Base-by-base conservation (phyloP, 2,888 invertebrate genomes). In the Parnassius glacialis region DNA sequence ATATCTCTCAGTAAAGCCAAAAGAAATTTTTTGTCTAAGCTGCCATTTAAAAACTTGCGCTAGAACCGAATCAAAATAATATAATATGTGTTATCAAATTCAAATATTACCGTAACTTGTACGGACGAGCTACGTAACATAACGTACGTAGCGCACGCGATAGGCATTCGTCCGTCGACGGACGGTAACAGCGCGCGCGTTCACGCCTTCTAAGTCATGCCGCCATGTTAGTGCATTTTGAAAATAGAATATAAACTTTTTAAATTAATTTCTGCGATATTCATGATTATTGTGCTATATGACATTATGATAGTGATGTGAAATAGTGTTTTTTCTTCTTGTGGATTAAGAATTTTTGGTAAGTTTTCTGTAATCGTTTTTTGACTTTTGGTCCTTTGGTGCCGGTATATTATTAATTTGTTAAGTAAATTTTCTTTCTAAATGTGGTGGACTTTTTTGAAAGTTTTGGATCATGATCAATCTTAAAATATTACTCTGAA, bases 51-150 rank as follows among this genome's bases (percentile, higher is more conserved):
- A 56, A 47, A 65, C 65, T 64, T 63, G 67, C 63, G 44, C 42
- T 48, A 52, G 2, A 20, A 57, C 41, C 5, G 45, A 53, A 53
- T 59, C 41, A 54, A 43, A 55, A 55, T 44, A 55, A 55, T 44
- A 55, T 54, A 55, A 55, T 51, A 64, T 67, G 60, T 67, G 69
- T 73, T 73, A 72, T 74, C 71, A 71, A 76, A 76, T 68, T 69
- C 75, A 79, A 81, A 79, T 74, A 78, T 80, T 83, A 84, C 83
- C 77, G 85, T 82, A 78, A 81, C 77, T 74, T 64, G 64, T 64
- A 52, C 62, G 62, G 67, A 64, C 67, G 65, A 59, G 59, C 66
- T 67, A 72, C 75, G 81, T 82, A 83, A 85, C 74, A 67, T 70
- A 72, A 73, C 71, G 73, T 75, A 76, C 71, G 76, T 76, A 34